Evolutionary conservation across 2,113 vertebrate genomes (phyloP).

Genomic region (Lepus americanus): DNA sequence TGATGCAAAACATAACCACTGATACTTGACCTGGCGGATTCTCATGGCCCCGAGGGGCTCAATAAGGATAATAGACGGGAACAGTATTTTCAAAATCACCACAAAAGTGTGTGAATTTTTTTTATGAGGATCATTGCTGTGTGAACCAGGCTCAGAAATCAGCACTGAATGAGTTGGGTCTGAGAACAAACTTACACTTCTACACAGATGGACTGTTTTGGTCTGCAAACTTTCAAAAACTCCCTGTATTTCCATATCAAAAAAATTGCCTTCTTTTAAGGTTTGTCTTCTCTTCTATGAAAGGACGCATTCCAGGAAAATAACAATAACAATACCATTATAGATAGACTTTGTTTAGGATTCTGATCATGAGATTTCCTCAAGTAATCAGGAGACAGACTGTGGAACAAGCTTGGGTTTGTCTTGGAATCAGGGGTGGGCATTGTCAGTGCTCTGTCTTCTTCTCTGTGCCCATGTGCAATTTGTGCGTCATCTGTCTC

Average conservation of each 20-base stretch:
- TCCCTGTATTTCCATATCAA: neutral
- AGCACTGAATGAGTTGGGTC: neutral
- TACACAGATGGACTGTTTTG: neutral
- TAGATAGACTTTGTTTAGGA: neutral
- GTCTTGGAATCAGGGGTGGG: no score
- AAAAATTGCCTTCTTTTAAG: neutral
- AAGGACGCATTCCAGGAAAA: neutral
- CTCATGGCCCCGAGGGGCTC: neutral
- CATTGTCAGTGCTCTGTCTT: neutral
- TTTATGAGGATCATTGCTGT: neutral
- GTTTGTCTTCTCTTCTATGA: neutral
- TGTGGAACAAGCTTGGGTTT: fast-evolving
- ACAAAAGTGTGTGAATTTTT: neutral
- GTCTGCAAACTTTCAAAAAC: neutral
- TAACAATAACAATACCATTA: neutral
- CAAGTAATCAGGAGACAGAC: neutral
- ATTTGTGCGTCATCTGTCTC: neutral
- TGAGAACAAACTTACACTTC: neutral
- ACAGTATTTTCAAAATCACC: neutral
- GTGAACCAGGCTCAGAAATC: neutral
- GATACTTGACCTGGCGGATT: neutral
- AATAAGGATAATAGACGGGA: neutral
- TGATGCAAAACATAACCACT: neutral
- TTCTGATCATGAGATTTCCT: neutral
- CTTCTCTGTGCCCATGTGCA: neutral